Evolutionary conservation across 2,888 invertebrate species (phyloP).

Genomic region (Ceraclea dissimilis): DNA sequence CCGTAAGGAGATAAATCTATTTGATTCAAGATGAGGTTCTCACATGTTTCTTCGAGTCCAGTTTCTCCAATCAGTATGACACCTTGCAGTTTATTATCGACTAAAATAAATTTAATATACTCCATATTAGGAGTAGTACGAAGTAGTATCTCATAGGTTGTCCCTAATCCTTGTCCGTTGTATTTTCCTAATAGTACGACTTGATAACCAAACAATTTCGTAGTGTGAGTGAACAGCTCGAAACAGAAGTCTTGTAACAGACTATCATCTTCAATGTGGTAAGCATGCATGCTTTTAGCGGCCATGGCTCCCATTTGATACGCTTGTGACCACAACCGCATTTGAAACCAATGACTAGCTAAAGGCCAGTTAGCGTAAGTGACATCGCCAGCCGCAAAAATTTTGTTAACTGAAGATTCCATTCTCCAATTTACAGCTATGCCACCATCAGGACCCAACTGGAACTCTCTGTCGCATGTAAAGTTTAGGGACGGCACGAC

Average conservation of each 20-base stretch:
- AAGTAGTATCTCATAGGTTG: conserved; percentile 74
- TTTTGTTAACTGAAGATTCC: conserved; percentile 65
- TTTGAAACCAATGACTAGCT: conserved; percentile 84
- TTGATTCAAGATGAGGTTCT: conserved; percentile 94
- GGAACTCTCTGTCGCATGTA: conserved; percentile 45
- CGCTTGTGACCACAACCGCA: conserved; percentile 97
- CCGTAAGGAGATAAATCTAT: conserved; percentile 82
- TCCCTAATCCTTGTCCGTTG: conserved; percentile 83
- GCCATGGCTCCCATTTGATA: conserved; percentile 95
- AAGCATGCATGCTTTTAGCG: conserved; percentile 78
- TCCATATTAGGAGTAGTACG: conserved; percentile 74
- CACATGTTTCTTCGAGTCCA: conserved; percentile 95
- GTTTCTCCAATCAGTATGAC: conserved; percentile 95
- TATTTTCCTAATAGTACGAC: conserved; percentile 86
- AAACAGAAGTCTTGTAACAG: conserved; percentile 89
- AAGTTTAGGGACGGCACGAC: conserved; percentile 65
- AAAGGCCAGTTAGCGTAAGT: conserved; percentile 74
- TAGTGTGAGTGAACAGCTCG: conserved; percentile 95
- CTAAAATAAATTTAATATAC: conserved; percentile 82
- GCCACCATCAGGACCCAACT: conserved; percentile 66
- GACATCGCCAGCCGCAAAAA: conserved; percentile 95
- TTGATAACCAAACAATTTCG: conserved; percentile 88
- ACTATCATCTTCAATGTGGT: conserved; percentile 52
- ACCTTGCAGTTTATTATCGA: conserved; percentile 80
- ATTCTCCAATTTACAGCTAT: conserved; percentile 78